phyloP scores from a whole-genome alignment of 2,888 invertebrate genomes.

The Cryptocheilus praepositus region DNA sequence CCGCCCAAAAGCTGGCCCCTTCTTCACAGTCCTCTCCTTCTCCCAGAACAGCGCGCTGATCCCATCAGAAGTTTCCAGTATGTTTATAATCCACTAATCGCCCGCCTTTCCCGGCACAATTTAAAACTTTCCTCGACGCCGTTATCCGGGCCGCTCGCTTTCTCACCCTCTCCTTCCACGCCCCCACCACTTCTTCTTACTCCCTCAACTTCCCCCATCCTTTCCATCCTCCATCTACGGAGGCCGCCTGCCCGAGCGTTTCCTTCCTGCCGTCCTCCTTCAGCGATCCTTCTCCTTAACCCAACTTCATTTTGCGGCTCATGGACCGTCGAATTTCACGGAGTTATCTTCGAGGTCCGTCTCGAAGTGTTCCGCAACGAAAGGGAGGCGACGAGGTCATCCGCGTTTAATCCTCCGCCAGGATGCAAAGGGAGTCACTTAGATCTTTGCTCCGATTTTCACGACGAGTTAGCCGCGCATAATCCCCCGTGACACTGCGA shows the following conservation, averaged over 20 bases:
- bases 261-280: constrained; percentile 32
- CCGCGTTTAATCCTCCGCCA: constrained; percentile 3
- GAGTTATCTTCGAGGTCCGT: constrained; percentile 36
- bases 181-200: background rate
- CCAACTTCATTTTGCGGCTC: constrained; percentile 72
- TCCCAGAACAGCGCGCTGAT: constrained; percentile 51
- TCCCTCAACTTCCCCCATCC: constrained; percentile 6
- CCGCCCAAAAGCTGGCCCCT: constrained; percentile 31
- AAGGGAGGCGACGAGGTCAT: constrained; percentile 3
- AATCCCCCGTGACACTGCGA: too few species aligned
- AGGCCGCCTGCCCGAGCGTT: constrained; percentile 1
- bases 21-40: background rate
- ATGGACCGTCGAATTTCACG: constrained; percentile 69
- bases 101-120: constrained; percentile 68
- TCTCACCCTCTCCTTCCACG: constrained; percentile 1
- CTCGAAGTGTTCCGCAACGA: background rate
- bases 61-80: constrained; percentile 69
- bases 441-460: too few species aligned
- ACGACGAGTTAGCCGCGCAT: too few species aligned
- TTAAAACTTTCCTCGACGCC: constrained; percentile 68
- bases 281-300: constrained; percentile 51
- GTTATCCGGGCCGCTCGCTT: constrained; percentile 44
- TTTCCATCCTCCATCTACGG: constrained; percentile 13
- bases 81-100: constrained; percentile 74
- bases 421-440: background rate